phyloP scores from a whole-genome alignment of 2,797 vertebrate species.

The Phalanger gymnotis region DNA sequence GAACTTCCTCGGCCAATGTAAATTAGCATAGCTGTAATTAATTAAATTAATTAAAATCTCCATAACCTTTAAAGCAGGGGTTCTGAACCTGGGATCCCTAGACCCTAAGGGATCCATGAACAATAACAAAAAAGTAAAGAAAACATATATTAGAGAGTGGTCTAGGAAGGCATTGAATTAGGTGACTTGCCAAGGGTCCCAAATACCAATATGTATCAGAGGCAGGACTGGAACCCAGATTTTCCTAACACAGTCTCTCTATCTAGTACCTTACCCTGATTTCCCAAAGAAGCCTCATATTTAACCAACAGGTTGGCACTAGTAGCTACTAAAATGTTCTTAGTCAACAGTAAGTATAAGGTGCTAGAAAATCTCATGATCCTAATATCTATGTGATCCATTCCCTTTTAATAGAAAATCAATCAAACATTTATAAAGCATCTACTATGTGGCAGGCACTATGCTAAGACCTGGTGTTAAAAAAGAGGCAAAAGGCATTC shows the following conservation, averaged over 20 bases:
- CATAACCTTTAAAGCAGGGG: neutral
- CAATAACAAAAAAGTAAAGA: neutral
- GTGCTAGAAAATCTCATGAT: neutral
- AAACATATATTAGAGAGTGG: neutral
- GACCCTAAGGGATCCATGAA: neutral
- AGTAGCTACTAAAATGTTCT: neutral
- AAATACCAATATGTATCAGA: neutral
- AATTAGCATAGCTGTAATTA: neutral
- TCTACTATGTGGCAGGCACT: neutral
- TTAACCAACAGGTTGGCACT: neutral
- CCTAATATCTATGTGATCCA: neutral
- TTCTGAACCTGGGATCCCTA: neutral
- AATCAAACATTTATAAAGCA: neutral
- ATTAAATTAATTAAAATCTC: neutral
- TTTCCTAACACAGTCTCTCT: neutral
- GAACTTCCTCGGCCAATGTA: neutral
- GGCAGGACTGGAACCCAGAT: neutral
- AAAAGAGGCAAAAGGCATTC: neutral
- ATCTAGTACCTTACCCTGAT: neutral
- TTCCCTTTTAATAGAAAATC: neutral
- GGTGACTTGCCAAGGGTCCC: neutral
- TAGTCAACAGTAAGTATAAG: neutral
- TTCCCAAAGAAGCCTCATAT: neutral
- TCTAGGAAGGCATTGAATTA: neutral
- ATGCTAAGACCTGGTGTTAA: neutral